phyloP scores from a whole-genome alignment of 2,113 vertebrate species.

The Sprattus sprattus region DNA sequence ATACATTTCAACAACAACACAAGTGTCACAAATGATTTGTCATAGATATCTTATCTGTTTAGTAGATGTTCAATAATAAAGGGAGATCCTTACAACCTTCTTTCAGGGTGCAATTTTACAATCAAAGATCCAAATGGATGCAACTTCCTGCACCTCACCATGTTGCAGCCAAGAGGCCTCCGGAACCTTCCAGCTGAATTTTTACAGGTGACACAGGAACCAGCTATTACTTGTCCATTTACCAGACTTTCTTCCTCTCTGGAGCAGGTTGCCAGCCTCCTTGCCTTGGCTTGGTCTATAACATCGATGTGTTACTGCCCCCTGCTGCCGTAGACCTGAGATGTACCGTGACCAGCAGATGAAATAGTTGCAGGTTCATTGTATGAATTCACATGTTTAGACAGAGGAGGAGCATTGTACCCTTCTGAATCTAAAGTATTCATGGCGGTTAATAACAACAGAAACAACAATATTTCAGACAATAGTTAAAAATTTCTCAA shows the following conservation, averaged over 20 bases:
- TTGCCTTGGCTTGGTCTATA: background rate
- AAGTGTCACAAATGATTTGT: too few species aligned
- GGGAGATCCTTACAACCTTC: background rate
- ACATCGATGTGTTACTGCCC: constrained; percentile 19
- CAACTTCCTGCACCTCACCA: constrained; percentile 85
- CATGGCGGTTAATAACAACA: too few species aligned
- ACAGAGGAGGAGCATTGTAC: background rate
- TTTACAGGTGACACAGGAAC: constrained; percentile 72
- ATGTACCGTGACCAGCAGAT: background rate
- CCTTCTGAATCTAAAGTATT: background rate
- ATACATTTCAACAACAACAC: too few species aligned
- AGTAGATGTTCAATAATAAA: background rate
- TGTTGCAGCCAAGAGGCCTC: constrained; percentile 80
- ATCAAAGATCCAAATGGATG: constrained; percentile 79
- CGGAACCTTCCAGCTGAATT: constrained; percentile 76
- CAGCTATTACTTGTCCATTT: background rate
- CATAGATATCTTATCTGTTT: background rate
- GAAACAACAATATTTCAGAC: background rate
- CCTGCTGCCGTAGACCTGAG: constrained; percentile 20
- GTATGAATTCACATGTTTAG: background rate
- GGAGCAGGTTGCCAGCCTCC: background rate
- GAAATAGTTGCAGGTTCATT: background rate
- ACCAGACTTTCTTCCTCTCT: background rate
- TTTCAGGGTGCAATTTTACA: constrained; percentile 76
- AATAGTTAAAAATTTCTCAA: too few species aligned